Evolutionary conservation across 2,113 vertebrate genomes (phyloP), one percentile per base, ranked within the genome.

Genomic region (Crotalus tigris): DNA sequence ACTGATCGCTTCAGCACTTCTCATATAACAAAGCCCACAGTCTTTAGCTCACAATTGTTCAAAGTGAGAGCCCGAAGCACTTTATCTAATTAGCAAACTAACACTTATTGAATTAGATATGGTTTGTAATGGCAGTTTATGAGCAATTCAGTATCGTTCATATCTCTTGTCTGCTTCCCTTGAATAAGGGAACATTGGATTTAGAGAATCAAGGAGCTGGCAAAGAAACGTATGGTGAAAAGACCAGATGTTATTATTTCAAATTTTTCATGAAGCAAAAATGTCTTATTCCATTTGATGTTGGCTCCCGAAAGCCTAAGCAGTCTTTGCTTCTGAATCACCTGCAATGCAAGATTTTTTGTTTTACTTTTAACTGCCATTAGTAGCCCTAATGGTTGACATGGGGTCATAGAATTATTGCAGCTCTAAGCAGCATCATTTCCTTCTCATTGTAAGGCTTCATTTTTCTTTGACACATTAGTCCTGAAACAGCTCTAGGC

Each of bases 371-470:
- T 86, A 90, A 88, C 59, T 96, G 93, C 94, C 96, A 96, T 95
- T 94, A 96, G 96, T 91, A 96, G 95, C 95, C 93, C 91, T 95
- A 94, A 96, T 87, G 94, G 94, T 88, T 97, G 97, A 98, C 97
- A 97, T 61, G 3, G 26, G 97, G 97, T 98, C 97, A 98, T 92
- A 96, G 94, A 97, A 97, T 97, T 96, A 98, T 95, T 96, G 97
- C 97, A 97, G 94, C 95, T 98, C 97, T 92, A 93, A 97, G 96
- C 92, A 96, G 92, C 93, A 96, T 94, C 95, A 94, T 96, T 98
- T 98, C 96, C 96, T 97, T 95, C 95, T 96, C 96, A 94, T 93
- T 29, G 92, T 94, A 96, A 96, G 96, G 93, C 95, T 95, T 97
- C 95, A 64, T 96, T 96, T 98, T 96, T 96, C 95, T 95, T 96